Evolutionary conservation across 2,113 vertebrate genomes (phyloP).

Genomic region (Plecturocebus donacophilus): DNA sequence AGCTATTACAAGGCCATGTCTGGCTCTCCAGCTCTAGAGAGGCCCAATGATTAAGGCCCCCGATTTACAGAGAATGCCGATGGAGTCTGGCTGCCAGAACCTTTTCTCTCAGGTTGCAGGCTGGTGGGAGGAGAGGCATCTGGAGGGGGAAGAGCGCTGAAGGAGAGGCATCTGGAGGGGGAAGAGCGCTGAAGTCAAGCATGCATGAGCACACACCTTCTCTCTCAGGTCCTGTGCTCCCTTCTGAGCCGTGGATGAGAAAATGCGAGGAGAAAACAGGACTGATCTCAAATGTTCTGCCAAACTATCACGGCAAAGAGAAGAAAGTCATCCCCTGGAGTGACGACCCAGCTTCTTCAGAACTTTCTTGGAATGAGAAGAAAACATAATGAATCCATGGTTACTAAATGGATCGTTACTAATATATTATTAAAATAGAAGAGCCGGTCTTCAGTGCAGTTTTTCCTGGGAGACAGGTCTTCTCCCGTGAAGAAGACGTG

Average conservation of each 20-base stretch:
- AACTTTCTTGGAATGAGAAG: not conserved
- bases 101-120: not conserved
- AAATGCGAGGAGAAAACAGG: accelerated
- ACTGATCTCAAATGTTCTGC: not conserved
- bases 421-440: not conserved
- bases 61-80: not conserved
- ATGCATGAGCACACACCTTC: not conserved
- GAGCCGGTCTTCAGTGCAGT: not conserved
- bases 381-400: not conserved
- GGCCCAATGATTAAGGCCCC: accelerated
- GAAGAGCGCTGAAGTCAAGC: not conserved
- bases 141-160: not conserved
- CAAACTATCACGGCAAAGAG: not conserved
- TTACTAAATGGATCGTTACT: not conserved
- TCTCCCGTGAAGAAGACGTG: not conserved
- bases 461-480: not conserved
- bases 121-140: not conserved
- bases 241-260: not conserved
- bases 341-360: not conserved
- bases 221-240: not conserved
- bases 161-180: not conserved
- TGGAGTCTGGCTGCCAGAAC: not conserved
- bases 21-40: not conserved
- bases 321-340: not conserved
- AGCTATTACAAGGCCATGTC: not conserved